A percentile compares a stretch with the other conserved stretches of the same genome.
These are phyloP conservation scores for Sebastes itinus DNA, from an alignment of 2,797 vertebrate species.

Conservation along the genomic window DNA sequence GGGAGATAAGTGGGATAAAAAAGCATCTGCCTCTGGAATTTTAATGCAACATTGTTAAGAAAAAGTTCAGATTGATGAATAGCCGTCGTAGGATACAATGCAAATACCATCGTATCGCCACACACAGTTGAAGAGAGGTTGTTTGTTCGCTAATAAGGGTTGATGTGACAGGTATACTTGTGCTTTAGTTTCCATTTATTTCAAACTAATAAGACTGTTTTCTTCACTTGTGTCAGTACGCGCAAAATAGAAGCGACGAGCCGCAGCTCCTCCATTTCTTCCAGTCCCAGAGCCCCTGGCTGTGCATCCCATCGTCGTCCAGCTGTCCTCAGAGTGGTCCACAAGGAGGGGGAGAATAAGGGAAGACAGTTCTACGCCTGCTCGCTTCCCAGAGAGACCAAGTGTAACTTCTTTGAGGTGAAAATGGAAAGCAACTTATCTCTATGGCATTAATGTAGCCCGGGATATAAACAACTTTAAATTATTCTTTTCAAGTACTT, in stretches of 20 bases:
- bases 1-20: slow-evolving; percentile 45
- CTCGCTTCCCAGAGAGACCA: slow-evolving; percentile 83
- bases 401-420: slow-evolving; percentile 92
- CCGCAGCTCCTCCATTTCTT: slow-evolving; percentile 15
- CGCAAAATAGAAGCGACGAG: slow-evolving; percentile 48
- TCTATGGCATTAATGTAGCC: background rate
- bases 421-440: slow-evolving; percentile 23
- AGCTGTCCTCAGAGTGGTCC: slow-evolving; percentile 86
- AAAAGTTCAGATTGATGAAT: slow-evolving; percentile 34
- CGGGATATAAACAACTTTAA: background rate
- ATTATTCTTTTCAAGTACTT: background rate
- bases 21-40: slow-evolving; percentile 49
- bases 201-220: slow-evolving; percentile 59
- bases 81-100: background rate
- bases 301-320: slow-evolving; percentile 84
- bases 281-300: slow-evolving; percentile 65
- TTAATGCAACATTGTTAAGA: slow-evolving; percentile 50
- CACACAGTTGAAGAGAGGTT: slow-evolving; percentile 4
- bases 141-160: slow-evolving; percentile 53
- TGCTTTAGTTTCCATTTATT: slow-evolving; percentile 42
- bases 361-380: slow-evolving; percentile 91
- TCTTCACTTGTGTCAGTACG: slow-evolving; percentile 74
- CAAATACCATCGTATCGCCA: slow-evolving; percentile 26
- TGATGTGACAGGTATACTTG: slow-evolving; percentile 42
- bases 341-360: slow-evolving; percentile 91